phyloP scores from a whole-genome alignment of 2,113 vertebrate species.

The Eptesicus fuscus region DNA sequence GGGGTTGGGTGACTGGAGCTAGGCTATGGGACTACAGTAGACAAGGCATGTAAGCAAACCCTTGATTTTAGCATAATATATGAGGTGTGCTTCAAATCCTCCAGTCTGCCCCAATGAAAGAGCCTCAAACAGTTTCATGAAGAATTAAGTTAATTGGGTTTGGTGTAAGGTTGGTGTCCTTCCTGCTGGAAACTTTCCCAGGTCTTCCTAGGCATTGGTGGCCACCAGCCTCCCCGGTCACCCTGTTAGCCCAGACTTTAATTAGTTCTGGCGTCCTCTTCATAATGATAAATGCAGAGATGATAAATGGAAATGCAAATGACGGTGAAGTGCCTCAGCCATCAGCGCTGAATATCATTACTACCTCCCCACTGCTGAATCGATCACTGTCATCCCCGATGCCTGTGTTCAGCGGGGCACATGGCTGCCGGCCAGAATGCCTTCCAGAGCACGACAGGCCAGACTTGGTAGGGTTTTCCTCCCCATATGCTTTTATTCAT shows the following conservation, averaged over 20 bases:
- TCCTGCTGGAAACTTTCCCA: constrained; percentile 88
- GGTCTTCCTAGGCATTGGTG: constrained; percentile 83
- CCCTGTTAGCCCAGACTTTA: constrained; percentile 95
- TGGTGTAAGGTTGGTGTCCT: constrained; percentile 89
- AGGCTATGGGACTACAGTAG: too few relatives aligned
- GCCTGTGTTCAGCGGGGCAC: constrained; percentile 84
- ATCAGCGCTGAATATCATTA: constrained; percentile 94
- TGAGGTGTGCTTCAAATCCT: not conserved
- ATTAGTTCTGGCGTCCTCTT: constrained; percentile 97
- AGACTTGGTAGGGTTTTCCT: constrained; percentile 78
- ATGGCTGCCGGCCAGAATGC: constrained; percentile 82
- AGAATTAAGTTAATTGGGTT: constrained; percentile 93
- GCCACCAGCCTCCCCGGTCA: constrained; percentile 88
- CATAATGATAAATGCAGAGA: constrained; percentile 94
- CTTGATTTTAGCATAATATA: fast-evolving
- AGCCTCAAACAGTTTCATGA: constrained; percentile 88
- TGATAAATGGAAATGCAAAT: constrained; percentile 99
- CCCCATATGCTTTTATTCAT: constrained; percentile 84
- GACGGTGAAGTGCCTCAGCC: constrained; percentile 91
- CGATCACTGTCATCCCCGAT: constrained; percentile 92
- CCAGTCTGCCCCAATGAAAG: constrained; percentile 87
- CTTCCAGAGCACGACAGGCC: constrained; percentile 80
- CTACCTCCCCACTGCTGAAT: constrained; percentile 94
- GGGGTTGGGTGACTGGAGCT: fast-evolving
- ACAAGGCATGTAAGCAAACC: fast-evolving